phyloP scores from a whole-genome alignment of 2,113 vertebrate species.

The Oreotrochilus melanogaster region DNA sequence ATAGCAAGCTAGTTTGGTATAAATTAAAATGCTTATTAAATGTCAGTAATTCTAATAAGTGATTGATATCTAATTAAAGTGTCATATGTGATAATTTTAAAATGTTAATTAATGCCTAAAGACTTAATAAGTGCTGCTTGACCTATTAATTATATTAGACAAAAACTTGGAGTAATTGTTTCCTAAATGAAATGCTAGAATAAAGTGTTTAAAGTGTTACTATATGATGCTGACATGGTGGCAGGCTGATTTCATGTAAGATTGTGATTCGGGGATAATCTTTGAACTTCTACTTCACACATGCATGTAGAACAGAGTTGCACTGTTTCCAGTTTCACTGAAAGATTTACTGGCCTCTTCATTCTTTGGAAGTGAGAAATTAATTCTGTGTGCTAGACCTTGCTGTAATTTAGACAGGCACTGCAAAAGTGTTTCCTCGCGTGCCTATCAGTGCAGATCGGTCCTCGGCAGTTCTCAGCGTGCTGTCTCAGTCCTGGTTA shows the following conservation, averaged over 20 bases:
- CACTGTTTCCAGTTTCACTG: not conserved
- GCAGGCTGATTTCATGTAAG: not conserved
- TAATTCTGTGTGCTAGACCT: not conserved
- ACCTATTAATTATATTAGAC: slow-evolving; percentile 75
- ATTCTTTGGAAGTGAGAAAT: not conserved
- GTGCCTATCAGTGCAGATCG: accelerated
- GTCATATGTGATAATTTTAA: slow-evolving; percentile 71
- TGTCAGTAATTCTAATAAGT: slow-evolving; percentile 74
- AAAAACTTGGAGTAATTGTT: slow-evolving; percentile 71
- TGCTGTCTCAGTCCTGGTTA: not conserved
- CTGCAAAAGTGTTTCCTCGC: not conserved
- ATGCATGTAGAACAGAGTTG: not conserved
- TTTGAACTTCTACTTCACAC: not conserved
- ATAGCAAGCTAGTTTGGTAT: slow-evolving; percentile 14
- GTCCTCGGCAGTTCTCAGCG: accelerated
- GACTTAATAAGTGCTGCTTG: slow-evolving; percentile 74
- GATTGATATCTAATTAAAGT: slow-evolving; percentile 78
- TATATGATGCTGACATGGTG: not conserved
- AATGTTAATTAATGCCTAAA: slow-evolving; percentile 79
- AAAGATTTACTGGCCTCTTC: not conserved
- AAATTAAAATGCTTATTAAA: slow-evolving; percentile 76
- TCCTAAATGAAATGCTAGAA: slow-evolving; percentile 64
- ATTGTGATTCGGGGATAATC: not conserved
- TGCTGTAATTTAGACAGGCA: not conserved
- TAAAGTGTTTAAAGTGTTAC: slow-evolving; percentile 40